A percentile compares a stretch with the other conserved stretches of the same genome.
These are phyloP conservation scores for Herpailurus yagouaroundi DNA, from an alignment of 2,113 vertebrate species.

Conservation along the genomic window DNA sequence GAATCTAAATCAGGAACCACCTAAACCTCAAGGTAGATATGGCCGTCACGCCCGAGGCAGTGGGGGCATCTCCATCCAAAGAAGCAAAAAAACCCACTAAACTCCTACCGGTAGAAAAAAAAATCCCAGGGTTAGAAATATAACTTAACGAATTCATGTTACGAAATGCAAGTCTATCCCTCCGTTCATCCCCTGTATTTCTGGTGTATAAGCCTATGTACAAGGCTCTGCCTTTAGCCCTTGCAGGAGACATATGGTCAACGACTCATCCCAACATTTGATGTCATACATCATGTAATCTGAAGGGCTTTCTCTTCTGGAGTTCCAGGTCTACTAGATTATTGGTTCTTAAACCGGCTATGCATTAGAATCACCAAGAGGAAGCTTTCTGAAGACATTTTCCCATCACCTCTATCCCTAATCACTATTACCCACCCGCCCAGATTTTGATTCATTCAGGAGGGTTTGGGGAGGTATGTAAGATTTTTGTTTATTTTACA, in stretches of 20 bases:
- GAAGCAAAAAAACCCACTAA: background rate
- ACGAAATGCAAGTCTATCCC: constrained; percentile 11
- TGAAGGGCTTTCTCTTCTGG: background rate
- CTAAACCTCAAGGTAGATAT: background rate
- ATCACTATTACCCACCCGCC: background rate
- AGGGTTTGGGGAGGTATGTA: background rate
- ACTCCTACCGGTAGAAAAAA: background rate
- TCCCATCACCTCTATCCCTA: background rate
- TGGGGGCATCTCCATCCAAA: background rate
- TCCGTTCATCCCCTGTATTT: background rate
- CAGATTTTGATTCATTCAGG: background rate
- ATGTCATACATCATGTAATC: background rate
- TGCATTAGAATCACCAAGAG: background rate
- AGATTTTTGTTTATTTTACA: background rate
- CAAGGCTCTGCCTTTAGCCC: background rate
- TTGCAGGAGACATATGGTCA: background rate
- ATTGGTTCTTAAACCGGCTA: background rate
- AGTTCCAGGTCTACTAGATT: background rate
- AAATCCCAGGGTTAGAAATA: background rate
- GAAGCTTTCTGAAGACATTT: background rate
- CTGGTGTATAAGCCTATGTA: background rate
- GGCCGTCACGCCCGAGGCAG: background rate
- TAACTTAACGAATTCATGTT: background rate
- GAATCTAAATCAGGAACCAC: background rate
- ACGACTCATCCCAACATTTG: background rate